Percentiles rank a stretch among this genome's conserved stretches.
Conservation (phyloP, 2,113 vertebrate genomes). For the Chloropsis hardwickii region DNA sequence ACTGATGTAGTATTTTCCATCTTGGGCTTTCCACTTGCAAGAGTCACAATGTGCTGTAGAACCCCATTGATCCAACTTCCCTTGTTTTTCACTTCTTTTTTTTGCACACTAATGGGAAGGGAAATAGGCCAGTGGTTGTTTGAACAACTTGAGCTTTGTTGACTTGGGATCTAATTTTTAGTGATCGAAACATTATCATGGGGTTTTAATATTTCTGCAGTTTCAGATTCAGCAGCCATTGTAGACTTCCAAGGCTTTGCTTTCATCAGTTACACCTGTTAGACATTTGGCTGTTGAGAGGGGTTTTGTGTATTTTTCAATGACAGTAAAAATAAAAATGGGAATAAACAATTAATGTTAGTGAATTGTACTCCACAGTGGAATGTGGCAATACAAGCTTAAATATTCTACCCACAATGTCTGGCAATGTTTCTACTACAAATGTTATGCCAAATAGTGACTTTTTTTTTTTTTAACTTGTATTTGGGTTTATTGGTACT, state of each 20-base stretch:
- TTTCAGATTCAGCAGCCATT: not conserved
- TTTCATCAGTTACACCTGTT: not conserved
- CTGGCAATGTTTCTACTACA: not conserved
- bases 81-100: constrained; percentile 65
- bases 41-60: constrained; percentile 70
- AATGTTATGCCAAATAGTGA: not conserved
- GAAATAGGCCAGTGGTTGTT: constrained; percentile 80
- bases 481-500: not conserved
- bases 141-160: constrained; percentile 79
- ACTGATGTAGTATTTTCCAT: constrained; percentile 72
- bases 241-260: not conserved
- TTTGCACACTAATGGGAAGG: constrained; percentile 72
- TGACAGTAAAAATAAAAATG: not conserved
- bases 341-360: not conserved
- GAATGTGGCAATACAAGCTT: not conserved
- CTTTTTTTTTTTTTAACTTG: fast-evolving
- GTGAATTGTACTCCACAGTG: not conserved
- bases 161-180: constrained; percentile 7
- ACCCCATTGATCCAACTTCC: constrained; percentile 69
- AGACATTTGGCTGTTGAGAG: not conserved
- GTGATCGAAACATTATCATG: constrained; percentile 1
- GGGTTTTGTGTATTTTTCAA: not conserved
- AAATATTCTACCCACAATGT: not conserved
- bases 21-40: constrained; percentile 74
- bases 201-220: constrained; percentile 10